phyloP scores from a whole-genome alignment of 2,888 invertebrate genomes.

The Ornithoptera alexandrae region DNA sequence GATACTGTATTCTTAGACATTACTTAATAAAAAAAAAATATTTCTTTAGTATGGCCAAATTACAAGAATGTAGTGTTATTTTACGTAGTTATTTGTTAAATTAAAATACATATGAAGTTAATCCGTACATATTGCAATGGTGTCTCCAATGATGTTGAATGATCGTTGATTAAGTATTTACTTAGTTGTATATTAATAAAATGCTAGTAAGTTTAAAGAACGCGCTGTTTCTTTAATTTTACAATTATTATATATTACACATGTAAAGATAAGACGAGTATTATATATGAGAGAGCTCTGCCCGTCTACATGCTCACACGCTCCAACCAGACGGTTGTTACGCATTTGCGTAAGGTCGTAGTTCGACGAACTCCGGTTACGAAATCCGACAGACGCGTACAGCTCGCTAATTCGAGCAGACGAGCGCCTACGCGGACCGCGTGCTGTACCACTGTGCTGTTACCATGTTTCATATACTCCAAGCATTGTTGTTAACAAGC shows the following conservation, averaged over 20 bases:
- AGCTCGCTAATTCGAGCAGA: constrained; percentile 36
- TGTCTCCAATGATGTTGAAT: no score
- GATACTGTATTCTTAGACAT: no score
- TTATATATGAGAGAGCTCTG: constrained; percentile 1
- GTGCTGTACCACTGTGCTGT: not conserved
- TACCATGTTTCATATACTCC: constrained; percentile 17
- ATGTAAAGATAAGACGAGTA: not conserved
- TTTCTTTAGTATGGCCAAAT: no score
- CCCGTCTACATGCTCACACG: constrained; percentile 11
- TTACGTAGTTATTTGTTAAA: no score
- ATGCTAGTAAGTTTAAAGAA: no score
- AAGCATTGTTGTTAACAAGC: constrained; percentile 33
- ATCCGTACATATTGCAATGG: no score
- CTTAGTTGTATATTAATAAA: no score
- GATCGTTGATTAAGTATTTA: no score
- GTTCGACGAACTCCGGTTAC: constrained; percentile 42
- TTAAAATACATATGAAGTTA: no score
- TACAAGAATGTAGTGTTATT: no score
- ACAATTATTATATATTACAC: not conserved
- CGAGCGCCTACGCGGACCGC: constrained; percentile 31
- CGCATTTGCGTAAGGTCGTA: constrained; percentile 36
- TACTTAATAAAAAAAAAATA: no score
- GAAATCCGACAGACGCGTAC: constrained; percentile 33
- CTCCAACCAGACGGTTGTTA: constrained; percentile 28
- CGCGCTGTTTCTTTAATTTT: no score